A percentile compares a stretch with the other conserved stretches of the same genome.
Conservation (phyloP, 2,113 vertebrate species). For the Entelurus aequoreus region DNA sequence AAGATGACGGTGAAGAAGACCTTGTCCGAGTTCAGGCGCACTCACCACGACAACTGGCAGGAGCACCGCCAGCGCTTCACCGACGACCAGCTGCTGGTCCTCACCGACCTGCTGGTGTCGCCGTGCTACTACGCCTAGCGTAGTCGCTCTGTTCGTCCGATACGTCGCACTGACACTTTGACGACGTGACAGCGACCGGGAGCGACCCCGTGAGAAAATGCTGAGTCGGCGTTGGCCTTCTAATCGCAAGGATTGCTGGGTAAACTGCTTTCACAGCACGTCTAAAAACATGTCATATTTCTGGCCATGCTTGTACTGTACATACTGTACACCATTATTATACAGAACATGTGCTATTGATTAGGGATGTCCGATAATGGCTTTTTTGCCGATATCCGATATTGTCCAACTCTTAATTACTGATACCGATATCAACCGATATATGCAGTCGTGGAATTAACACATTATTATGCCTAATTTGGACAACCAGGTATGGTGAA, state of each 20-base stretch:
- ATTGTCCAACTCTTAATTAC: too few species aligned
- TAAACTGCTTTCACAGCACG: slow-evolving; percentile 3
- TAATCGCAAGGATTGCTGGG: neutral
- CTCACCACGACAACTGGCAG: slow-evolving; percentile 98
- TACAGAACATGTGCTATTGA: too few species aligned
- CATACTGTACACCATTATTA: too few species aligned
- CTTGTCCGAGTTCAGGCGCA: slow-evolving; percentile 93
- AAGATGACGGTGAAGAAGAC: slow-evolving; percentile 99
- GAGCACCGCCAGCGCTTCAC: slow-evolving; percentile 97
- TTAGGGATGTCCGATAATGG: too few species aligned
- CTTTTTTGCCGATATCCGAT: too few species aligned
- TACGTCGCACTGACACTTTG: neutral
- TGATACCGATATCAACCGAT: too few species aligned
- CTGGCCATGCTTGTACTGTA: neutral
- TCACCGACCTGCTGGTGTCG: slow-evolving; percentile 94
- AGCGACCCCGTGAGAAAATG: slow-evolving; percentile 13
- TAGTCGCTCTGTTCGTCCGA: neutral
- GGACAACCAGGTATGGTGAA: too few species aligned
- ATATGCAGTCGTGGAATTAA: too few species aligned
- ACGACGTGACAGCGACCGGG: neutral
- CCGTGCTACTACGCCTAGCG: slow-evolving; percentile 88
- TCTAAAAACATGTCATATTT: neutral
- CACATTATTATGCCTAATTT: too few species aligned
- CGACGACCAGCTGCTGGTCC: slow-evolving; percentile 92
- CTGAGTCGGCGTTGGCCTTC: slow-evolving; percentile 30